Percentiles rank a stretch among this genome's conserved stretches.
These are phyloP conservation scores for Melanostoma scalare DNA, from an alignment of 2,888 invertebrate species.

Conservation along the genomic window DNA sequence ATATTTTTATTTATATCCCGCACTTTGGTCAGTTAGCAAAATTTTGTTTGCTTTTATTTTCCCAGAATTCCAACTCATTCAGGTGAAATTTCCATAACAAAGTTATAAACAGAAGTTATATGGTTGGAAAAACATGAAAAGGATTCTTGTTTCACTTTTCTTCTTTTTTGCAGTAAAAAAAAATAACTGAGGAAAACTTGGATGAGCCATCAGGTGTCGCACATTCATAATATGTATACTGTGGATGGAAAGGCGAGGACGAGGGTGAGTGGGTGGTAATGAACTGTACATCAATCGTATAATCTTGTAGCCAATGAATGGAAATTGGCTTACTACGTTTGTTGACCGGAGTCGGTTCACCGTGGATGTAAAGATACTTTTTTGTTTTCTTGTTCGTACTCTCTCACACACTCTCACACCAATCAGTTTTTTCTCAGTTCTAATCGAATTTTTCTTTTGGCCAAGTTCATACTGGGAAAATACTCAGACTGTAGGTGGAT, in stretches of 20 bases:
- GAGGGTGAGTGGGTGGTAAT: background rate
- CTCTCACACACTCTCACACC: background rate
- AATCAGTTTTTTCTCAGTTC: background rate
- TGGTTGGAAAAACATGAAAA: conserved; percentile 56
- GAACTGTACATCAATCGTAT: conserved; percentile 11
- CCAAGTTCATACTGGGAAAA: conserved; percentile 28
- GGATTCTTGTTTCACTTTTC: conserved; percentile 1
- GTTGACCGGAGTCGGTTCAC: conserved; percentile 40
- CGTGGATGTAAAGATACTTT: conserved; percentile 41
- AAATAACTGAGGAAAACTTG: conserved; percentile 19
- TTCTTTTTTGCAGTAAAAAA: background rate
- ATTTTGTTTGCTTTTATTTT: conserved; percentile 33
- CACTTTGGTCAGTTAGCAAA: background rate
- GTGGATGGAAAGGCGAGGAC: background rate
- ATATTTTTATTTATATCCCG: background rate
- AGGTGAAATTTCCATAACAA: conserved; percentile 41
- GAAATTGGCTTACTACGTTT: conserved; percentile 32
- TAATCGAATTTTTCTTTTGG: background rate
- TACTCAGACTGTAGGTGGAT: background rate
- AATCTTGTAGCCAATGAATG: conserved; percentile 51
- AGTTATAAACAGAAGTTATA: conserved; percentile 55
- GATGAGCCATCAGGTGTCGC: background rate
- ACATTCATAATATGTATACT: background rate
- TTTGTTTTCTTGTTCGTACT: conserved; percentile 39
- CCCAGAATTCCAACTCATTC: conserved; percentile 14